Percentiles rank a stretch among this genome's conserved stretches.
Evolutionary conservation across 2,888 invertebrate genomes (phyloP).

Genomic region (Apotomis betuletana): DNA sequence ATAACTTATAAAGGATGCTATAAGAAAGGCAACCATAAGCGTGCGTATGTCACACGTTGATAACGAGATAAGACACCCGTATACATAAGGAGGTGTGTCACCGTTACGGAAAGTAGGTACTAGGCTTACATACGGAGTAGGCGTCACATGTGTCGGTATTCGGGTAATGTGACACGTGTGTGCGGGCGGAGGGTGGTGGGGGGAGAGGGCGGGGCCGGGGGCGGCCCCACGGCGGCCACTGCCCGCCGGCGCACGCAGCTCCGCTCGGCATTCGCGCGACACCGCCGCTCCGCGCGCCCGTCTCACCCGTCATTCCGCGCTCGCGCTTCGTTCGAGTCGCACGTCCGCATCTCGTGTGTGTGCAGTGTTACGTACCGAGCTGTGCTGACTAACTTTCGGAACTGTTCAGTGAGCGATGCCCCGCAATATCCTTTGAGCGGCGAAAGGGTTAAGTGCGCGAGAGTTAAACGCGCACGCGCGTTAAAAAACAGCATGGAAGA

Average conservation of each 20-base stretch:
- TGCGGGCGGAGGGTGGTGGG: slow-evolving; percentile 69
- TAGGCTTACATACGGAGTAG: slow-evolving; percentile 74
- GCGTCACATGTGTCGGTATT: slow-evolving; percentile 79
- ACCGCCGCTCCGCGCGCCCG: slow-evolving; percentile 66
- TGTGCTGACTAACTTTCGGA: slow-evolving; percentile 27
- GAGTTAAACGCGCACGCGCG: slow-evolving; percentile 27
- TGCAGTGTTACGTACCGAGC: slow-evolving; percentile 44
- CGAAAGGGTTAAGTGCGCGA: slow-evolving; percentile 75
- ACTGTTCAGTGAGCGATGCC: slow-evolving; percentile 33
- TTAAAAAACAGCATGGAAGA: slow-evolving; percentile 69
- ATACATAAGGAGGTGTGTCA: slow-evolving; percentile 43
- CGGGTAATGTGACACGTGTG: slow-evolving; percentile 71
- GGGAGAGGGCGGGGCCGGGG: slow-evolving; percentile 68
- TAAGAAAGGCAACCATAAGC: background rate
- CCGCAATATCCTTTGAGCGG: slow-evolving; percentile 67
- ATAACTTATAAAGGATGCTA: background rate
- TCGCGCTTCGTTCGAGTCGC: slow-evolving; percentile 67
- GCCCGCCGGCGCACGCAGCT: slow-evolving; percentile 64
- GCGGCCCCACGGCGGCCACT: slow-evolving; percentile 53
- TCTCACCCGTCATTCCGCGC: slow-evolving; percentile 62
- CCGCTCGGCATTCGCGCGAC: slow-evolving; percentile 72
- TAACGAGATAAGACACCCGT: slow-evolving; percentile 15
- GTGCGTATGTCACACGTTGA: background rate
- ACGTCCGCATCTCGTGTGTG: slow-evolving; percentile 60
- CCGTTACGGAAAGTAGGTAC: slow-evolving; percentile 60